phyloP scores from a whole-genome alignment of 2,113 vertebrate genomes.

The Scomber scombrus region DNA sequence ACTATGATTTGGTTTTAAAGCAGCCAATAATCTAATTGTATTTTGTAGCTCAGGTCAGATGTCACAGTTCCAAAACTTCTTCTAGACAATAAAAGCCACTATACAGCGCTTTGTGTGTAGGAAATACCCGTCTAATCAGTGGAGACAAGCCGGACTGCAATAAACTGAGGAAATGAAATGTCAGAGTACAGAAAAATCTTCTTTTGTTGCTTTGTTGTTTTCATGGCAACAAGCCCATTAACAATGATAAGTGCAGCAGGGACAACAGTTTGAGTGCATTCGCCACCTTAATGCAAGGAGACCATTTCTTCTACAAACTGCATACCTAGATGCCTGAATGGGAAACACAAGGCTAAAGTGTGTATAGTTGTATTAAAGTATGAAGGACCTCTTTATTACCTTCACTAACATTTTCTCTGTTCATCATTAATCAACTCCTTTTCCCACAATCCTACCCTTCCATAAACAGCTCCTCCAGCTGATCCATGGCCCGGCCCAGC shows the following conservation, averaged over 20 bases:
- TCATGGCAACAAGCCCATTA: background rate
- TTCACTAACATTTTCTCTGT: no score
- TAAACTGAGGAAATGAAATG: background rate
- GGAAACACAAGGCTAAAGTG: background rate
- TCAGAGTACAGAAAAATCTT: background rate
- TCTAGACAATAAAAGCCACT: background rate
- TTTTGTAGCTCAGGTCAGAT: background rate
- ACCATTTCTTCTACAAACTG: no score
- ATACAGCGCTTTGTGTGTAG: background rate
- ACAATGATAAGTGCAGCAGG: background rate
- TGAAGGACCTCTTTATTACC: no score
- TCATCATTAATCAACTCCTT: background rate
- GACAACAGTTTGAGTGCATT: no score
- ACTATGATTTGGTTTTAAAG: background rate
- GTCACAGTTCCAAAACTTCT: background rate
- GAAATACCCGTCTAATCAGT: background rate
- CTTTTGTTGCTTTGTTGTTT: background rate
- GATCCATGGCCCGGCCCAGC: slow-evolving; percentile 79
- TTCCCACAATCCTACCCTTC: slow-evolving; percentile 87
- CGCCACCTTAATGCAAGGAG: no score
- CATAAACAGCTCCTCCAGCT: slow-evolving; percentile 90
- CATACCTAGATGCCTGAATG: background rate
- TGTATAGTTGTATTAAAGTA: no score
- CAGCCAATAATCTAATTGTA: background rate
- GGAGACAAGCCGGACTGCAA: background rate